Evolutionary conservation across 2,888 invertebrate species (phyloP).

Genomic region (Liposcelis brunnea): DNA sequence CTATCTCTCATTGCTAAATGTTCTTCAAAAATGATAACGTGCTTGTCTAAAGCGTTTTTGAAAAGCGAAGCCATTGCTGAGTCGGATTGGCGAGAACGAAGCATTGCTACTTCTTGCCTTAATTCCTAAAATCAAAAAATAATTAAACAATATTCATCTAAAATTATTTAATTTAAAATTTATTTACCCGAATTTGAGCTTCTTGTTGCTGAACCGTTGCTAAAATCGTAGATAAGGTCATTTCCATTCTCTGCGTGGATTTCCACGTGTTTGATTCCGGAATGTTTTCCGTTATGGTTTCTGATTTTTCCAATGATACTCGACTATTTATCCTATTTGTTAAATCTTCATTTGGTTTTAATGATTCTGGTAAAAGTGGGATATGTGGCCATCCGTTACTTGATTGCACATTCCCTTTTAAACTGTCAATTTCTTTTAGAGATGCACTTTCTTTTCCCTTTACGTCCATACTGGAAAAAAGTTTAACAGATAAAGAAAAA

Average conservation of each 20-base stretch:
- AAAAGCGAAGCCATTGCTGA: background rate
- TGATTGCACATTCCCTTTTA: constrained; percentile 3
- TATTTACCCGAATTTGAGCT: constrained; percentile 13
- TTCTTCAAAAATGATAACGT: constrained; percentile 10
- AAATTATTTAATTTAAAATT: background rate
- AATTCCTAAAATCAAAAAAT: constrained; percentile 1
- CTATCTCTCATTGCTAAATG: constrained; percentile 24
- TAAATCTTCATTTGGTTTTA: constrained; percentile 12
- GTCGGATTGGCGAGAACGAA: background rate
- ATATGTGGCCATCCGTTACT: constrained; percentile 27
- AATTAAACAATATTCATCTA: no score
- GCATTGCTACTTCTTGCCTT: background rate
- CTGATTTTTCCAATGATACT: background rate
- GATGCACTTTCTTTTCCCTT: constrained; percentile 9
- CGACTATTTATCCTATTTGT: constrained; percentile 9
- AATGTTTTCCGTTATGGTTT: constrained; percentile 4
- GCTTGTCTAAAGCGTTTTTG: constrained; percentile 20
- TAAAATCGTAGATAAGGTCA: constrained; percentile 1
- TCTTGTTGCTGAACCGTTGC: constrained; percentile 14
- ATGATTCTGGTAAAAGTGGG: constrained; percentile 22
- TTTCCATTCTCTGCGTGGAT: constrained; percentile 2
- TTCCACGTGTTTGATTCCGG: background rate
- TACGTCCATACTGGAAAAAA: background rate
- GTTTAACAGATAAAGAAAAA: no score
- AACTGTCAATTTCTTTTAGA: constrained; percentile 6